These are phyloP conservation scores for Beris chalybata DNA, from an alignment of 2,888 invertebrate genomes.

Conservation along the genomic window DNA sequence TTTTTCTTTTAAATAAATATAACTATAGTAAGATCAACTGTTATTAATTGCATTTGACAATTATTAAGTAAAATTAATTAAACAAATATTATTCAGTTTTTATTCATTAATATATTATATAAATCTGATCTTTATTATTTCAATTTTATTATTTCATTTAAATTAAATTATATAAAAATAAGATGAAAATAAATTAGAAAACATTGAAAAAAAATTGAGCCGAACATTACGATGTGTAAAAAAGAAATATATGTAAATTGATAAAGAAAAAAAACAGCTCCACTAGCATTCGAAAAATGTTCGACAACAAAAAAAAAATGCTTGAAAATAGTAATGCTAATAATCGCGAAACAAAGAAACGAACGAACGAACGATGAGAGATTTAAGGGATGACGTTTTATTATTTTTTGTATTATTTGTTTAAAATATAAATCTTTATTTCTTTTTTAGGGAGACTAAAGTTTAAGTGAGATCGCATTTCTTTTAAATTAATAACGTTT, in stretches of 20 bases:
- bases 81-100: constrained; percentile 6
- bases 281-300: no score
- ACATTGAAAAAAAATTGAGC: not conserved
- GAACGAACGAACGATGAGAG: no score
- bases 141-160: constrained; percentile 14
- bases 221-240: not conserved
- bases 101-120: constrained; percentile 14
- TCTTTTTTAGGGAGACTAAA: constrained; percentile 10
- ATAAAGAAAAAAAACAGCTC: no score
- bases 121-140: constrained; percentile 9
- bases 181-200: constrained; percentile 4
- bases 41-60: constrained; percentile 36
- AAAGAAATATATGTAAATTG: not conserved
- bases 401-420: constrained; percentile 15
- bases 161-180: constrained; percentile 4
- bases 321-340: no score
- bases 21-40: constrained; percentile 23
- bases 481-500: constrained; percentile 9
- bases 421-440: constrained; percentile 11
- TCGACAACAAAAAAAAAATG: no score
- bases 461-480: constrained; percentile 5
- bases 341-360: no score
- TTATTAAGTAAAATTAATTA: constrained; percentile 20
- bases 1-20: constrained; percentile 1
- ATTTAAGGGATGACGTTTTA: no score